Percentiles rank a stretch among this genome's conserved stretches.
phyloP scores from a whole-genome alignment of 1,140 invertebrate genomes.

The Pygmarrhopalites habei region DNA sequence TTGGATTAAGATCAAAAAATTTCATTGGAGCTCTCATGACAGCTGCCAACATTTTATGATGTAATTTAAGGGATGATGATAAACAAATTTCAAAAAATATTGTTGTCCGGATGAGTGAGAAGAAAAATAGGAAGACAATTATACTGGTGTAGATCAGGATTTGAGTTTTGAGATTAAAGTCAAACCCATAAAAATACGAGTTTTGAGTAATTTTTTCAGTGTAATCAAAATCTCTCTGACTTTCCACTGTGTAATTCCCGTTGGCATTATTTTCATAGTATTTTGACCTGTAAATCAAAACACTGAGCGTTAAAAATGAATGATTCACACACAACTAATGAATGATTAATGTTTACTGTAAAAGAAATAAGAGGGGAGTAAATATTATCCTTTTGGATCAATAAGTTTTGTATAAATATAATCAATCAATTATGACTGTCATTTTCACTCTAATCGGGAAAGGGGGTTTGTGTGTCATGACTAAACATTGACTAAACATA shows the following conservation, averaged over 20 bases:
- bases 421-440: no score
- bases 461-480: no score
- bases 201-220: neutral
- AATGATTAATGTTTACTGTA: no score
- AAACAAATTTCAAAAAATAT: constrained; percentile 71
- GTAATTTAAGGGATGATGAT: constrained; percentile 65
- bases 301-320: no score
- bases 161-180: constrained; percentile 4
- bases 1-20: constrained; percentile 74
- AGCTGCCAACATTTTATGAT: constrained; percentile 69
- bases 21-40: constrained; percentile 66
- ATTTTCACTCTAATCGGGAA: no score
- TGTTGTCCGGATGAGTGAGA: constrained; percentile 43
- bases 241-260: neutral
- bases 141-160: constrained; percentile 22
- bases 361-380: no score
- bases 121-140: constrained; percentile 29
- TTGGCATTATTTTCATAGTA: neutral
- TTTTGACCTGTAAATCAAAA: no score
- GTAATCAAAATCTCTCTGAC: neutral
- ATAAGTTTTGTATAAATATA: no score
- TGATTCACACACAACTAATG: no score
- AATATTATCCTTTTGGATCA: no score
- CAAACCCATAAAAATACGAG: neutral
- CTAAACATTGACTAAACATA: no score